phyloP scores from a whole-genome alignment of 2,888 invertebrate species.

The Rhingia campestris region DNA sequence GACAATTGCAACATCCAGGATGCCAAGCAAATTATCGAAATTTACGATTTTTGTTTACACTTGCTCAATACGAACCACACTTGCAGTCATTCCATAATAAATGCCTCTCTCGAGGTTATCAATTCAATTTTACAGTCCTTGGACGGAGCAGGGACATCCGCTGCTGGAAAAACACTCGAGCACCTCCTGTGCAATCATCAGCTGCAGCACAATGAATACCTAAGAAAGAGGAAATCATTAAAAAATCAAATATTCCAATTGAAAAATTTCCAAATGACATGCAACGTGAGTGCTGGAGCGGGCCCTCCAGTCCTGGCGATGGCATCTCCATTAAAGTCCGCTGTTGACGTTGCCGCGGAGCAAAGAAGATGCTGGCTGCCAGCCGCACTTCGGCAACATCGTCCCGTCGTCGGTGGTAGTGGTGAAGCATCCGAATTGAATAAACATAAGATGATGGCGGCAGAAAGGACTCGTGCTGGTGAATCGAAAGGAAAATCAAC shows the following conservation, averaged over 20 bases:
- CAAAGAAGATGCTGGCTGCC: slow-evolving; percentile 55
- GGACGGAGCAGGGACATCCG: slow-evolving; percentile 75
- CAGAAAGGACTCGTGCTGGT: slow-evolving; percentile 15
- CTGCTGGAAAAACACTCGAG: slow-evolving; percentile 78
- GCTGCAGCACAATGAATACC: slow-evolving; percentile 82
- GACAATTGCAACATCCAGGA: slow-evolving; percentile 75
- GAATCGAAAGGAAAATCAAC: slow-evolving; percentile 59
- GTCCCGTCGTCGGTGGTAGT: slow-evolving; percentile 37
- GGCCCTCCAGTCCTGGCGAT: slow-evolving; percentile 14
- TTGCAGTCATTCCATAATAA: slow-evolving; percentile 93
- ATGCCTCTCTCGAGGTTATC: slow-evolving; percentile 90
- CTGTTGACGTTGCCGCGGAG: slow-evolving; percentile 25
- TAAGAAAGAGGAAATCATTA: slow-evolving; percentile 82
- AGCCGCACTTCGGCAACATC: slow-evolving; percentile 49
- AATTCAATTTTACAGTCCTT: slow-evolving; percentile 81
- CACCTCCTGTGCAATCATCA: slow-evolving; percentile 80
- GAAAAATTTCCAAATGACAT: slow-evolving; percentile 80
- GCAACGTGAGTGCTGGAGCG: slow-evolving; percentile 66
- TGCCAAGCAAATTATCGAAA: slow-evolving; percentile 84
- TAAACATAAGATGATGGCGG: slow-evolving; percentile 70
- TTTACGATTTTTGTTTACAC: slow-evolving; percentile 90
- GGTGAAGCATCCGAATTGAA: slow-evolving; percentile 72
- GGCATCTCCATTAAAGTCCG: slow-evolving; percentile 47
- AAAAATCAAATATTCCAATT: slow-evolving; percentile 83
- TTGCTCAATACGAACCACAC: slow-evolving; percentile 87